These are phyloP conservation scores for Calyptommatus sinebrachiatus DNA, from an alignment of 2,113 vertebrate species.

Conservation along the genomic window DNA sequence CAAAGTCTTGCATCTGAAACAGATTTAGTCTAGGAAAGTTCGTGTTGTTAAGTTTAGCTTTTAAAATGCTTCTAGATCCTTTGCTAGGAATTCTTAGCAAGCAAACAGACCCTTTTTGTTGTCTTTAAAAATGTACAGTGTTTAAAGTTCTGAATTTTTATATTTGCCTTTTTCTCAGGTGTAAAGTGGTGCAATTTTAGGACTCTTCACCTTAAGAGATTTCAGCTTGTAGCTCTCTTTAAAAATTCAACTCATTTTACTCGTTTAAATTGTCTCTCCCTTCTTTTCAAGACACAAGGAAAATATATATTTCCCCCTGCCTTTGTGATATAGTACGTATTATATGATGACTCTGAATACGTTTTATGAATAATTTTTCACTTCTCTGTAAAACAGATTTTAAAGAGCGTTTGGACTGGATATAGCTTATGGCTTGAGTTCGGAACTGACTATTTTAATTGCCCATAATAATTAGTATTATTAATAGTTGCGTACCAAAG, in stretches of 20 bases:
- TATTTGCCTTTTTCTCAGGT: not conserved
- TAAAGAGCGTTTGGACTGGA: too few species aligned
- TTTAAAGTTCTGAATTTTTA: not conserved
- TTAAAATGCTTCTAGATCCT: too few species aligned
- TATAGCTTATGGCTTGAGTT: too few species aligned
- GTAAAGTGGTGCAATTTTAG: not conserved
- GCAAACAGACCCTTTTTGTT: not conserved
- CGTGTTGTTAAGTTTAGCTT: too few species aligned
- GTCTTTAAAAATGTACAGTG: not conserved
- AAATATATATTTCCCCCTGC: too few species aligned
- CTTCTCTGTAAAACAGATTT: too few species aligned
- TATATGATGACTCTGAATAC: not conserved
- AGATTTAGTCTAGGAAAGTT: too few species aligned
- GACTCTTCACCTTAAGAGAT: not conserved
- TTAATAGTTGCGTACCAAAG: not conserved
- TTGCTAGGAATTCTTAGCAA: not conserved
- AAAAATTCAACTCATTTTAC: too few species aligned
- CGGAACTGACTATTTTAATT: not conserved
- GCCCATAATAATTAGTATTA: not conserved
- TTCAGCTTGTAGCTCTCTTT: not conserved
- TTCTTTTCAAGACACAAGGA: too few species aligned
- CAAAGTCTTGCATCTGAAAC: too few species aligned
- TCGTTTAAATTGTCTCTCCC: not conserved
- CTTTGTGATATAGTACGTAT: too few species aligned
- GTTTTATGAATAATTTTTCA: not conserved